A percentile compares a stretch with the other conserved stretches of the same genome.
These are phyloP conservation scores for Spicauda simplicius DNA, from an alignment of 2,888 invertebrate species.

Conservation along the genomic window DNA sequence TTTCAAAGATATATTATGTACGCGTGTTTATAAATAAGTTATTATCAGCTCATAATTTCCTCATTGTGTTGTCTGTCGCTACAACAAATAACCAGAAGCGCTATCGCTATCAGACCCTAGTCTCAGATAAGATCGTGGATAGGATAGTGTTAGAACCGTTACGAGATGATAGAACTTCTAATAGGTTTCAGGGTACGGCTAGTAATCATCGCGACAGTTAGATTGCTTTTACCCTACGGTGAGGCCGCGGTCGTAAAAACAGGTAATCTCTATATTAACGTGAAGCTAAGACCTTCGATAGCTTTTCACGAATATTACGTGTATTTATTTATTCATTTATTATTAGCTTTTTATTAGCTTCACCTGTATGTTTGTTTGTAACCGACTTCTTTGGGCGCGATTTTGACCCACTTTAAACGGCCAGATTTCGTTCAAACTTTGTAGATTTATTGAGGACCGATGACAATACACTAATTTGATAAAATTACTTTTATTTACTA, in stretches of 20 bases:
- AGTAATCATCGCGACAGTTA: conserved; percentile 69
- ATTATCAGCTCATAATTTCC: neutral
- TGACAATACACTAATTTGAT: too few relatives aligned
- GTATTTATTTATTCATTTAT: too few relatives aligned
- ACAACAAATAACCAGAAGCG: conserved; percentile 1
- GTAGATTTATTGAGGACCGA: too few relatives aligned
- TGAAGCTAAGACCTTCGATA: too few relatives aligned
- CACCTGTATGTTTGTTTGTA: too few relatives aligned
- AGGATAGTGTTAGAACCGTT: conserved; percentile 67
- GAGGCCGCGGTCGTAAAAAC: conserved; percentile 33
- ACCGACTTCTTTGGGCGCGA: too few relatives aligned
- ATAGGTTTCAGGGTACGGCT: conserved; percentile 62
- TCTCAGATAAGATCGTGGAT: conserved; percentile 43
- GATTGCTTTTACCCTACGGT: conserved; percentile 56
- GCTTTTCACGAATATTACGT: too few relatives aligned
- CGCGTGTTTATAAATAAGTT: neutral
- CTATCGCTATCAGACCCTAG: conserved; percentile 37
- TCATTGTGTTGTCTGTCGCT: neutral
- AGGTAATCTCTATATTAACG: conserved; percentile 11
- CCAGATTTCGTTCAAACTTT: too few relatives aligned
- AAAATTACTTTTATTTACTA: too few relatives aligned
- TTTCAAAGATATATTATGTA: too few relatives aligned
- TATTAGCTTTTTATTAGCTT: too few relatives aligned
- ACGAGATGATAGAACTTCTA: conserved; percentile 67
- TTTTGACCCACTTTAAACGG: too few relatives aligned